These are phyloP conservation scores for Montipora capitata DNA, from an alignment of 92 coral and sea anemone species.

Conservation along the genomic window DNA sequence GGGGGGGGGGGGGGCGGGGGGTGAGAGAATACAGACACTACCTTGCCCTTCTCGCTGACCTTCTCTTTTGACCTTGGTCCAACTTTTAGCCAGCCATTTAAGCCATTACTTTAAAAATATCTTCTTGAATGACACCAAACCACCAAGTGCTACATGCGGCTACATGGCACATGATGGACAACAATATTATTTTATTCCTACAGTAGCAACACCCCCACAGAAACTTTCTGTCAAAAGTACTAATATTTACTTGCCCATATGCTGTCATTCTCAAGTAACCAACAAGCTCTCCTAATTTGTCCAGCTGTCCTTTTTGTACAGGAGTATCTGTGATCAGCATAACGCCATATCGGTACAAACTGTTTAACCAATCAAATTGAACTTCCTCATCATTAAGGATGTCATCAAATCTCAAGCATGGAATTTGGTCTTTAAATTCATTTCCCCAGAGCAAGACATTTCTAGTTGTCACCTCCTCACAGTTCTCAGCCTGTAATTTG, in stretches of 20 bases:
- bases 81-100: too few species aligned
- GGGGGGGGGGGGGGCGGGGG: too few species aligned
- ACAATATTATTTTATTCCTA: too few species aligned
- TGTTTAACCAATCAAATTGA: slow-evolving; percentile 78
- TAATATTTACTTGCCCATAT: slow-evolving; percentile 72
- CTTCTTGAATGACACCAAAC: too few species aligned
- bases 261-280: slow-evolving; percentile 81
- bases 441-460: slow-evolving; percentile 84
- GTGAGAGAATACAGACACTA: too few species aligned
- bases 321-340: slow-evolving; percentile 82
- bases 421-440: slow-evolving; percentile 69
- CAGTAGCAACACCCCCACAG: too few species aligned
- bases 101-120: too few species aligned
- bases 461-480: slow-evolving; percentile 44
- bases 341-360: slow-evolving; percentile 79
- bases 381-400: slow-evolving; percentile 69
- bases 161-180: too few species aligned
- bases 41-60: too few species aligned
- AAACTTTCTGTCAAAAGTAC: too few species aligned
- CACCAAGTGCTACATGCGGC: too few species aligned
- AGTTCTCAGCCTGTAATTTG: background rate
- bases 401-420: slow-evolving; percentile 71
- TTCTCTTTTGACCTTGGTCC: too few species aligned
- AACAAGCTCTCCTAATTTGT: slow-evolving; percentile 79
- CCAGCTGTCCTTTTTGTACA: slow-evolving; percentile 77